Evolutionary conservation across 2,113 vertebrate genomes (phyloP), one percentile per base, ranked within the genome.

Genomic region (Peromyscus californicus): DNA sequence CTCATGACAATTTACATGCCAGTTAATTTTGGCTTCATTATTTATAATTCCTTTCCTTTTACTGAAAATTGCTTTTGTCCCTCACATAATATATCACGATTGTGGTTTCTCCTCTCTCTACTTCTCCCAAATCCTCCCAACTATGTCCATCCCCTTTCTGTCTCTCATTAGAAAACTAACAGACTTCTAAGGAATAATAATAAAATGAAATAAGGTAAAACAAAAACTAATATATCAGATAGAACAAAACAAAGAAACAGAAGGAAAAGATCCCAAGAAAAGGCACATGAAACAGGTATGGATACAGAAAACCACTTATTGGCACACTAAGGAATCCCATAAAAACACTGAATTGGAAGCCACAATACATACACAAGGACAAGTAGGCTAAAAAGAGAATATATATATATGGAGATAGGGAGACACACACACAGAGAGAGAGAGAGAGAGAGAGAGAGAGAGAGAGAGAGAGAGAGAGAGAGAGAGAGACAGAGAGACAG

Each of bases 1-100:
- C 63, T 94, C 48, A 89, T 80, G 54, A 57, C 83, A 10, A 84
- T 89, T 95, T 94, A 75, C 11, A 65, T 67, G 88, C 16, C 45
- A 75, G 29, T 84, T 91, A 74, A 74, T 91, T 88, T 61, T 79
- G 33, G 15, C 7, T 36, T 85, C 9, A 79, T 83, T 70, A 75
- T 70, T 87, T 45, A 12, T 21, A 36, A 6, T 17, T 89, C 19
- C 39, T 83, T 42, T 42, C 39, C n/a, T 42, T 33, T 75, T 75
- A 42, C 22, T 24, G 21, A 75, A 75, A 75, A 12, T 42, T 7
- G n/a, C 33, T 24, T 42, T 42, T 42, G 24, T 12, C 4, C 33
- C 72, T 75, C n/a, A 42, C 72, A 24, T 75, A 42, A 42, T 42
- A 42, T 75, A 75, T 42, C 21, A 10, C 42, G 72, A 42, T 39